phyloP scores from a whole-genome alignment of 2,797 vertebrate genomes.

The Salmo trutta region DNA sequence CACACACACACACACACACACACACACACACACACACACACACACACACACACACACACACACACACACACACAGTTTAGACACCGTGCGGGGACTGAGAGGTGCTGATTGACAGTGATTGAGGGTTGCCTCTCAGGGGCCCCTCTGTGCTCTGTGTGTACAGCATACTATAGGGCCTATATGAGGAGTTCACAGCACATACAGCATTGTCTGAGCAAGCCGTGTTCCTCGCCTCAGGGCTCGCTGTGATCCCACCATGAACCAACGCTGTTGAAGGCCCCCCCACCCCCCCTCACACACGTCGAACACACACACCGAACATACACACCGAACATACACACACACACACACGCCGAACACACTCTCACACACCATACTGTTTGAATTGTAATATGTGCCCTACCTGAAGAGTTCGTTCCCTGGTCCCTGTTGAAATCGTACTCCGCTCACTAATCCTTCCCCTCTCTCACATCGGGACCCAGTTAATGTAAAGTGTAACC shows the following conservation, averaged over 20 bases:
- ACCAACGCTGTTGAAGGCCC: slow-evolving; percentile 72
- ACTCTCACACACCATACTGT: slow-evolving; percentile 68
- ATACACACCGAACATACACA: not conserved
- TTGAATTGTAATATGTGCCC: slow-evolving; percentile 68
- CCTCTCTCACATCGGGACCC: slow-evolving; percentile 71
- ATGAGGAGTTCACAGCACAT: slow-evolving; percentile 48
- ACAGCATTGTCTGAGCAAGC: slow-evolving; percentile 55
- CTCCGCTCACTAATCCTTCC: slow-evolving; percentile 69
- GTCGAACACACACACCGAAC: slow-evolving; percentile 23
- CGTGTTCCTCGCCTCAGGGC: slow-evolving; percentile 62
- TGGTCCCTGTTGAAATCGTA: slow-evolving; percentile 73
- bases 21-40: not conserved
- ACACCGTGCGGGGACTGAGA: slow-evolving; percentile 9
- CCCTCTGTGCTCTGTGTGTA: slow-evolving; percentile 43
- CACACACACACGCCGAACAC: slow-evolving; percentile 13
- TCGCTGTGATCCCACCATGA: slow-evolving; percentile 73
- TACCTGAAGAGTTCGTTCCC: slow-evolving; percentile 73
- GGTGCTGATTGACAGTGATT: slow-evolving; percentile 43
- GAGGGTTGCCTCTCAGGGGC: slow-evolving; percentile 46
- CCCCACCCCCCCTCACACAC: slow-evolving; percentile 7
- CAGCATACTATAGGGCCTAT: slow-evolving; percentile 4
- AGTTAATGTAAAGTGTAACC: slow-evolving; percentile 80
- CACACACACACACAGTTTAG: slow-evolving; percentile 28
- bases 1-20: not conserved
- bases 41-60: slow-evolving; percentile 1